Base-by-base conservation (phyloP, 2,797 vertebrate genomes). In the Sebastes iracundus region DNA sequence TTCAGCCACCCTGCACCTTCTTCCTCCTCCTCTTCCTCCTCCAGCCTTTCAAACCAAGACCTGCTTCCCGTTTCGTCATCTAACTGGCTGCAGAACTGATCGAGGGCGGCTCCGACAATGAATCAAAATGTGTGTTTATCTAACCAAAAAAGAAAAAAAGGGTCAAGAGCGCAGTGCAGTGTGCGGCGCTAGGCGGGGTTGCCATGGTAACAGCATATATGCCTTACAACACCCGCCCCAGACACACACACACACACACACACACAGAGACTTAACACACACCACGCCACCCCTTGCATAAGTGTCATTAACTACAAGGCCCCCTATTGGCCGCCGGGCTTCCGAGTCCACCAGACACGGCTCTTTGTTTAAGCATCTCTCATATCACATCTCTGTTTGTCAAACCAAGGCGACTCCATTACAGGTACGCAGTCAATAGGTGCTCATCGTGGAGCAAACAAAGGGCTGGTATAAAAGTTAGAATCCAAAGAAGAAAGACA, bases 151-250 rank as follows among this genome's bases (percentile, higher is more conserved):
- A 12, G 69, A 77, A 87, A 80, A 89, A 73, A 53, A 88, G 83
- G 88, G 91, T 92, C 87, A 87, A 87, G 86, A 81, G 82, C 82
- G 35, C 77, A 89, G 74, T 61, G 84, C 78, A 10, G 80, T 70
- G 82, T 70, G 82, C 74, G 20, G 79, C 23, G 53, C 83, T 69
- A 78, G 69, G 75, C 60, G 6, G 61, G 13, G 92, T 95, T 93
- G 76, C 89, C 90, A 92, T 89, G 88, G 93, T 83, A 92, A 93
- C 93, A 82, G 83, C 84, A 94, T 91, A 92, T 88, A 88, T 72
- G 82, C 82, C 80, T 79, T 75, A 69, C 73, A 76, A 16, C 61
- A 27, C 69, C 75, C 65, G 13, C 67, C 59, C 71, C 74, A 81
- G n/a, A 86, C 66, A 32, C 71, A 56, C 60, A 56, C 18, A 52